Evolutionary conservation across 2,113 vertebrate genomes (phyloP).

Genomic region (Labeo rohita): DNA sequence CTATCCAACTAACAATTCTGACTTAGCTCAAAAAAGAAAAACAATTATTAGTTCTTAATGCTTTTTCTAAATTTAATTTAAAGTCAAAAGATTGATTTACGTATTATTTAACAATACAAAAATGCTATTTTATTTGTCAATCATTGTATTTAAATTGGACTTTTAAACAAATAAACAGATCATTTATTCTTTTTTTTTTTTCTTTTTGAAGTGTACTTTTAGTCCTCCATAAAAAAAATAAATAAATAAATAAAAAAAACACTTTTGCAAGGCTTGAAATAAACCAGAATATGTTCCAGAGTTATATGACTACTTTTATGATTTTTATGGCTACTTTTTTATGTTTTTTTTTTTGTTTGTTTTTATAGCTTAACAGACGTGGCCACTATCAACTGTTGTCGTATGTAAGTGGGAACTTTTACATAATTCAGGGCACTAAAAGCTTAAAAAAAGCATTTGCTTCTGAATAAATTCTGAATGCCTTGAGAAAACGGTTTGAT

Average conservation of each 20-base stretch:
- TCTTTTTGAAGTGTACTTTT: not conserved
- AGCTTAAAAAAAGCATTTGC: not conserved
- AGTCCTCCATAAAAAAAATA: not conserved
- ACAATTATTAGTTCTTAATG: too few species aligned
- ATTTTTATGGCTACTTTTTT: not conserved
- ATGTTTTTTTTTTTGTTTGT: not conserved
- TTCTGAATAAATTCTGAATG: not conserved
- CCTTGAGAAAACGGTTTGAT: not conserved
- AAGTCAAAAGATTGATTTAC: too few species aligned
- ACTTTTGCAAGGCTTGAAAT: not conserved
- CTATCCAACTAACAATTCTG: too few species aligned
- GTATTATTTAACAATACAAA: too few species aligned
- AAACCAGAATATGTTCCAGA: not conserved
- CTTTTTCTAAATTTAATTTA: too few species aligned
- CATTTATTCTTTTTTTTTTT: not conserved
- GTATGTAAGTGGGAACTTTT: not conserved
- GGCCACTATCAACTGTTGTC: not conserved
- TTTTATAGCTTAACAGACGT: not conserved
- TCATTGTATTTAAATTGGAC: not conserved
- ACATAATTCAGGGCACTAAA: not conserved
- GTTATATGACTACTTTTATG: not conserved
- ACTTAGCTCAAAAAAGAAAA: too few species aligned
- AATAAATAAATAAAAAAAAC: too few species aligned
- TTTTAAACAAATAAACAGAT: not conserved
- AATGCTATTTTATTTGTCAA: too few species aligned